Conservation (phyloP, 2,113 vertebrate species). For the Kryptolebias marmoratus region DNA sequence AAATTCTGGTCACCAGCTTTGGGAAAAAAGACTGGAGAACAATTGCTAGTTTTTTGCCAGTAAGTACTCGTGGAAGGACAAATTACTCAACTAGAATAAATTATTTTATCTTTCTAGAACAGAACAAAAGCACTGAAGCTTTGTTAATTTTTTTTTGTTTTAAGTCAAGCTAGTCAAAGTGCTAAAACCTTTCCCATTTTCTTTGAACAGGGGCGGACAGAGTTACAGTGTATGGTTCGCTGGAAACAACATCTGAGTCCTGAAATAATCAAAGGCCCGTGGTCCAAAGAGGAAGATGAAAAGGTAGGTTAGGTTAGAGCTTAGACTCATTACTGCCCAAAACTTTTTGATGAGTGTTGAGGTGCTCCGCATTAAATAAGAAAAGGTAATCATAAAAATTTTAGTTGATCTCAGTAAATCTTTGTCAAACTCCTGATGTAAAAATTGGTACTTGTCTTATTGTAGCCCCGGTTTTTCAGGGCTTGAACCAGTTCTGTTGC, state of each 20-base stretch:
- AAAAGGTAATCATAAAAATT: too few species aligned
- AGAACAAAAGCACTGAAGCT: neutral
- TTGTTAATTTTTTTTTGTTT: neutral
- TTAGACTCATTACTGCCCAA: too few species aligned
- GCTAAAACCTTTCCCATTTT: neutral
- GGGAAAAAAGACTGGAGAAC: slow-evolving; percentile 91
- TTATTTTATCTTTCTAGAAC: neutral
- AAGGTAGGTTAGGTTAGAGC: slow-evolving; percentile 77
- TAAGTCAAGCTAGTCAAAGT: neutral
- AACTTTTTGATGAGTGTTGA: too few species aligned
- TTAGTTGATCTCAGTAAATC: too few species aligned
- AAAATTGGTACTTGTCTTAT: too few species aligned
- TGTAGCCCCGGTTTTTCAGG: too few species aligned
- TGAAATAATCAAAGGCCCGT: slow-evolving; percentile 87
- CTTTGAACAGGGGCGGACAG: slow-evolving; percentile 85
- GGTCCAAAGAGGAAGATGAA: slow-evolving; percentile 95
- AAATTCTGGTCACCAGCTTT: slow-evolving; percentile 85
- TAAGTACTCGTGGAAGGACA: slow-evolving; percentile 75
- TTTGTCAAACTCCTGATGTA: too few species aligned
- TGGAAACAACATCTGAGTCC: slow-evolving; percentile 89
- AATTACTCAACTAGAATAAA: neutral
- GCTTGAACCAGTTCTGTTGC: too few species aligned
- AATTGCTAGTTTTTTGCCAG: slow-evolving; percentile 89
- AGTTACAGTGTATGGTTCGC: slow-evolving; percentile 87
- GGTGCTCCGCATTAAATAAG: too few species aligned